A percentile compares a stretch with the other conserved stretches of the same genome.
These are phyloP conservation scores for Oryzias melastigma DNA, from an alignment of 2,113 vertebrate genomes.

Conservation along the genomic window DNA sequence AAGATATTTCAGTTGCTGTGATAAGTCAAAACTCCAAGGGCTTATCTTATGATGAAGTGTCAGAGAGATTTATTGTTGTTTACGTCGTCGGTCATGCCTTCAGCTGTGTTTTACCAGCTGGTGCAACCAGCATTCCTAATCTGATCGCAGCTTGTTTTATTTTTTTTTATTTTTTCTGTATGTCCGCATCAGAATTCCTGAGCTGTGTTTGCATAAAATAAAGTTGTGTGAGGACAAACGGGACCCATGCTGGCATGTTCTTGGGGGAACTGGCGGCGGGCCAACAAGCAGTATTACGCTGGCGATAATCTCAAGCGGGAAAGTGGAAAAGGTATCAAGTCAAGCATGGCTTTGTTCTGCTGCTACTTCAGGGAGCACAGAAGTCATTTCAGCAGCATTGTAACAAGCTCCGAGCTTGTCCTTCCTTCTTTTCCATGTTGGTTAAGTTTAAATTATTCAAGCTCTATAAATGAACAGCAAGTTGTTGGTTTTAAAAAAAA, in stretches of 20 bases:
- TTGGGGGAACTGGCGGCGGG: slow-evolving; percentile 22
- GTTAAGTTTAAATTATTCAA: slow-evolving; percentile 14
- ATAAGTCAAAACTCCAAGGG: slow-evolving; percentile 35
- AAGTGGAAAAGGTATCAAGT: slow-evolving; percentile 30
- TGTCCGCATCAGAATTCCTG: slow-evolving; percentile 12
- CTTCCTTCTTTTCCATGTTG: slow-evolving; percentile 8
- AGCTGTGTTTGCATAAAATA: slow-evolving; percentile 20
- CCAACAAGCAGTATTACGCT: slow-evolving; percentile 26
- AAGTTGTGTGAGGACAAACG: slow-evolving; percentile 11
- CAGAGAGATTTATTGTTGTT: slow-evolving; percentile 50
- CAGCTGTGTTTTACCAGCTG: slow-evolving; percentile 15
- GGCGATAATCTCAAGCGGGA: slow-evolving; percentile 41
- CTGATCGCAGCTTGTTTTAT: slow-evolving; percentile 1
- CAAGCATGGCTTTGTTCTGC: slow-evolving; percentile 27
- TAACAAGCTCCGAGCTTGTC: slow-evolving; percentile 3
- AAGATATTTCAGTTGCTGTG: slow-evolving; percentile 28
- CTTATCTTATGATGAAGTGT: slow-evolving; percentile 32
- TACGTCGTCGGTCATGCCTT: slow-evolving; percentile 25
- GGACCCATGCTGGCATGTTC: slow-evolving; percentile 9
- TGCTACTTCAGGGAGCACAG: slow-evolving; percentile 34
- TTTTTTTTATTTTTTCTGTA: not conserved
- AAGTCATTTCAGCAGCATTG: slow-evolving; percentile 6
- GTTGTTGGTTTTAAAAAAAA: not conserved
- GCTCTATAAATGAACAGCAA: not conserved
- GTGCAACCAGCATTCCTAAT: slow-evolving; percentile 1